These are phyloP conservation scores for Gopherus evgoodei DNA, from an alignment of 2,113 vertebrate species.

Conservation along the genomic window DNA sequence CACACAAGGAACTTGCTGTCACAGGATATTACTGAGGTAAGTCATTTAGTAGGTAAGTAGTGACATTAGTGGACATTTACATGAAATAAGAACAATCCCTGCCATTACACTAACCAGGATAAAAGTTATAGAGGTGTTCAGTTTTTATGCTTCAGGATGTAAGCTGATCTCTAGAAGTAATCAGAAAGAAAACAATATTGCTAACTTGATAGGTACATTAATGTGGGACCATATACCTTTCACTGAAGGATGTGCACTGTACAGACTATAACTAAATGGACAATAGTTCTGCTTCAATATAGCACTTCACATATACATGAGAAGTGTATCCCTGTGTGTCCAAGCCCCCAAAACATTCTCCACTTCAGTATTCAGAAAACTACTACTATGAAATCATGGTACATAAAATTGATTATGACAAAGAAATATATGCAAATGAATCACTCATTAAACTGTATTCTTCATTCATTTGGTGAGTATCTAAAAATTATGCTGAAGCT, in stretches of 20 bases:
- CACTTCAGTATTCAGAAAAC: background rate
- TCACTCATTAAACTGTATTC: background rate
- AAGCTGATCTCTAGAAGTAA: background rate
- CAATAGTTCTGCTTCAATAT: background rate
- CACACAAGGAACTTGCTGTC: background rate
- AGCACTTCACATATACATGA: constrained; percentile 4
- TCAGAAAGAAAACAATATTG: background rate
- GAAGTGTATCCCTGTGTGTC: background rate
- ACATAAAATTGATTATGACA: background rate
- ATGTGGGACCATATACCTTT: background rate
- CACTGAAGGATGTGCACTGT: constrained; percentile 25
- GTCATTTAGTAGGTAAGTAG: background rate
- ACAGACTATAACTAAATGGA: background rate
- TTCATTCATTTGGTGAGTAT: background rate
- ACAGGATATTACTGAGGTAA: background rate
- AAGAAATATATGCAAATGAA: background rate
- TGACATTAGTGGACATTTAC: background rate
- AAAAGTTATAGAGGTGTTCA: fast-evolving
- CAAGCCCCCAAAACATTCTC: background rate
- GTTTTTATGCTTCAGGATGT: background rate
- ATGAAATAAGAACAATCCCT: background rate
- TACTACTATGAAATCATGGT: background rate
- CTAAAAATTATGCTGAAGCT: background rate
- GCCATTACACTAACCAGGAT: background rate
- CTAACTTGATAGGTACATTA: background rate